These are phyloP conservation scores for Piaya cayana DNA, from an alignment of 2,113 vertebrate genomes.

Conservation along the genomic window DNA sequence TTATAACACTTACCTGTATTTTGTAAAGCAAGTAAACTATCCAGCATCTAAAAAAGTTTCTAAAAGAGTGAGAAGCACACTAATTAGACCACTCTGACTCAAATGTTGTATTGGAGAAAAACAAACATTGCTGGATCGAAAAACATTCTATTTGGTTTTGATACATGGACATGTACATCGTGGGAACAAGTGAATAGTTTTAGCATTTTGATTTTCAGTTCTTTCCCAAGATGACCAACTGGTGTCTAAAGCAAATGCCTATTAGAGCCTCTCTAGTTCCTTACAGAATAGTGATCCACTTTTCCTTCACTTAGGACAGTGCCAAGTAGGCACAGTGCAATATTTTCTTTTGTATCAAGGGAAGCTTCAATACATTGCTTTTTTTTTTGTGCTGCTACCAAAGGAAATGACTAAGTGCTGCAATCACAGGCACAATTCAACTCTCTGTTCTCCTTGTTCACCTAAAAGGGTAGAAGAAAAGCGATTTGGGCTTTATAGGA, in stretches of 20 bases:
- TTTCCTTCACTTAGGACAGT: neutral
- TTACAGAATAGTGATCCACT: neutral
- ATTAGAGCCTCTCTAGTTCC: neutral
- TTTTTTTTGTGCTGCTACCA: neutral
- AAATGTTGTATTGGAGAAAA: slow-evolving; percentile 23
- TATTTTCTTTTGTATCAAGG: neutral
- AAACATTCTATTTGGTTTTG: neutral
- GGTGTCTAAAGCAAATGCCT: neutral
- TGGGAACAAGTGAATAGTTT: neutral
- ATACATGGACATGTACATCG: neutral
- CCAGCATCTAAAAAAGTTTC: slow-evolving; percentile 20
- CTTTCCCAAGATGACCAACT: neutral
- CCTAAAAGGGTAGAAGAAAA: neutral
- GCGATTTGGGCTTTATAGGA: neutral
- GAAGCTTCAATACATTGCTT: neutral
- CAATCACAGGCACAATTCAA: neutral
- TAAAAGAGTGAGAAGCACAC: neutral
- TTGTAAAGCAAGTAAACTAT: slow-evolving; percentile 10
- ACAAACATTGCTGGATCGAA: neutral
- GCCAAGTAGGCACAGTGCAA: neutral
- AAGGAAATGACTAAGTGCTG: neutral
- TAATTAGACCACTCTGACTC: neutral
- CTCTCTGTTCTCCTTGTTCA: neutral
- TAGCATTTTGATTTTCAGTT: neutral
- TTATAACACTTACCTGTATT: slow-evolving; percentile 25